Base-by-base conservation (phyloP, 2,797 vertebrate genomes). In the Phylloscopus collybita region DNA sequence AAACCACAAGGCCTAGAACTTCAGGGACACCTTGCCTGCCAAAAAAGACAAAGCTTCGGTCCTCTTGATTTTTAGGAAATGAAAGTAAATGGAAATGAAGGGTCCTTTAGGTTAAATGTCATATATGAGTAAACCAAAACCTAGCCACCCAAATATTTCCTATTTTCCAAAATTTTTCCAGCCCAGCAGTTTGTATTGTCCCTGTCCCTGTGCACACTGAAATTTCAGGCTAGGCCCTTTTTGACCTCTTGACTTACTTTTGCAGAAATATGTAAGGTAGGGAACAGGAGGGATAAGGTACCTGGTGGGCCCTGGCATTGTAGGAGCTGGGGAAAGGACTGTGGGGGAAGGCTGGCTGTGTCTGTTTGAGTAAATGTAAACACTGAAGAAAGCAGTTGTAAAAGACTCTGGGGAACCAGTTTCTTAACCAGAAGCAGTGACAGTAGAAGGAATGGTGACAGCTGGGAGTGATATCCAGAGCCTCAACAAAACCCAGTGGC, bases 181-280 rank as follows among this genome's bases (percentile, higher is more conserved):
- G 51, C 20, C 34, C 32, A 45, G 9, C 5, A 18, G n/a, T 47
- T 81, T 53, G 9, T 50, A 8, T 71, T 51, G 36, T 54, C 30
- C 10, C 23, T 45, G 6, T 23, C 17, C 11, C 17, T 3, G 0
- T 1, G 0, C 53, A 42, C 11, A 25, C 6, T 32, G 45, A 83
- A 86, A 47, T 2, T 0, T 7, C 27, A 23, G 7, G 5, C 16
- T 17, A 10, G 36, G 47, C 23, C 12, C 5, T 36, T 57, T 23
- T 34, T 60, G n/a, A 51, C 38, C 12, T 69, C 38, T 59, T 75
- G 19, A 42, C 9, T 78, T 80, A 32, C 13, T 65, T 86, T 40
- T 64, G 49, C 11, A 32, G 61, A 60, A 78, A 44, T 22, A 10
- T 57, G 34, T 38, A 53, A 54, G 10, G 27, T 29, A 59, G 13